Conservation (phyloP, 2,888 invertebrate species). For the Malthinus flaveolus region DNA sequence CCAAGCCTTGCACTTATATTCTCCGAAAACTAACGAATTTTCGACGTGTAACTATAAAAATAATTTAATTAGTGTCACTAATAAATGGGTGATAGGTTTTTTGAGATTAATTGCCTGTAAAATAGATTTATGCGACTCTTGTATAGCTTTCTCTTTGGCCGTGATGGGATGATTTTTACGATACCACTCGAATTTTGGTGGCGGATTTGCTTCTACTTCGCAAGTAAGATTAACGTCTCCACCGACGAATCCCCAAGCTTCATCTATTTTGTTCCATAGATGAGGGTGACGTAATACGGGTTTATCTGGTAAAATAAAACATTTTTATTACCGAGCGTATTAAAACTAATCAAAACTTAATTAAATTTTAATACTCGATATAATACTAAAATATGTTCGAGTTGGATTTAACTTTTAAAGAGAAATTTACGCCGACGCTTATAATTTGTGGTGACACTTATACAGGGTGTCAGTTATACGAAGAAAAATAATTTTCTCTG, state of each 20-base stretch:
- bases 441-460: no score
- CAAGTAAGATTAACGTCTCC: conserved; percentile 65
- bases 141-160: conserved; percentile 24
- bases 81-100: background rate
- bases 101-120: conserved; percentile 12
- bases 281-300: conserved; percentile 31
- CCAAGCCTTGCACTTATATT: conserved; percentile 59
- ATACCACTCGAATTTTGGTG: conserved; percentile 57
- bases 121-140: conserved; percentile 22
- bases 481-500: no score
- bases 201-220: conserved; percentile 77
- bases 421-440: background rate
- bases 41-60: conserved; percentile 46
- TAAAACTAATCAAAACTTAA: background rate
- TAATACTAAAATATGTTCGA: background rate
- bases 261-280: conserved; percentile 44
- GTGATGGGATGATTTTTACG: conserved; percentile 46
- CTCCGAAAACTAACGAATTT: conserved; percentile 53
- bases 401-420: background rate
- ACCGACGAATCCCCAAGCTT: conserved; percentile 56
- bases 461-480: no score
- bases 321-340: no score
- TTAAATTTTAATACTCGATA: background rate
- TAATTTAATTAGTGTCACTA: conserved; percentile 6
- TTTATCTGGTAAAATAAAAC: conserved; percentile 26